A percentile compares a stretch with the other conserved stretches of the same genome.
Evolutionary conservation across 2,888 invertebrate genomes (phyloP).

Genomic region (Pyralis farinalis): DNA sequence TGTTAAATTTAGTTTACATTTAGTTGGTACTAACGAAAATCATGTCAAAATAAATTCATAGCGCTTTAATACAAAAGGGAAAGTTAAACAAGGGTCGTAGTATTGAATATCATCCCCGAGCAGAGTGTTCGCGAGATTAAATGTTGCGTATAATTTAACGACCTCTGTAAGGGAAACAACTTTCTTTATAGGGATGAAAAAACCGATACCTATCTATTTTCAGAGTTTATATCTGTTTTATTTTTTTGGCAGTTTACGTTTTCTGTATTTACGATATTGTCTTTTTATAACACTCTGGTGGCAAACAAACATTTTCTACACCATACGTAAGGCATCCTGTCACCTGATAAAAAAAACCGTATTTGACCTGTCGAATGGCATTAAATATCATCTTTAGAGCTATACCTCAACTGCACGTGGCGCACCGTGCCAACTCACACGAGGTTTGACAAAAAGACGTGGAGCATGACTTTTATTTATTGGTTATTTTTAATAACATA

Average conservation of each 20-base stretch:
- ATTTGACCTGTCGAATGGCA: too few relatives aligned
- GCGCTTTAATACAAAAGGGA: constrained; percentile 1
- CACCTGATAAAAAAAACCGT: too few relatives aligned
- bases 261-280: background rate
- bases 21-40: background rate
- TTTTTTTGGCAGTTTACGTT: constrained; percentile 4
- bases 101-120: constrained; percentile 34
- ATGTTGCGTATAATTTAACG: constrained; percentile 53
- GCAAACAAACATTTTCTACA: too few relatives aligned
- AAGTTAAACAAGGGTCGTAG: constrained; percentile 29
- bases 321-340: too few relatives aligned
- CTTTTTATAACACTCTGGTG: constrained; percentile 1
- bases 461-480: too few relatives aligned
- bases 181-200: constrained; percentile 24
- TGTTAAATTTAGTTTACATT: too few relatives aligned
- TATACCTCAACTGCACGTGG: too few relatives aligned
- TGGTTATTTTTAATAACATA: too few relatives aligned
- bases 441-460: too few relatives aligned
- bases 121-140: constrained; percentile 37
- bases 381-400: too few relatives aligned
- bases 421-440: too few relatives aligned
- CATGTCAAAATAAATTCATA: background rate
- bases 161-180: constrained; percentile 33
- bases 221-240: background rate
- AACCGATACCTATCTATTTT: constrained; percentile 4